Evolutionary conservation across 1,140 invertebrate genomes (phyloP), one percentile per base, ranked within the genome.

Genomic region (Harlomillsia oculata): DNA sequence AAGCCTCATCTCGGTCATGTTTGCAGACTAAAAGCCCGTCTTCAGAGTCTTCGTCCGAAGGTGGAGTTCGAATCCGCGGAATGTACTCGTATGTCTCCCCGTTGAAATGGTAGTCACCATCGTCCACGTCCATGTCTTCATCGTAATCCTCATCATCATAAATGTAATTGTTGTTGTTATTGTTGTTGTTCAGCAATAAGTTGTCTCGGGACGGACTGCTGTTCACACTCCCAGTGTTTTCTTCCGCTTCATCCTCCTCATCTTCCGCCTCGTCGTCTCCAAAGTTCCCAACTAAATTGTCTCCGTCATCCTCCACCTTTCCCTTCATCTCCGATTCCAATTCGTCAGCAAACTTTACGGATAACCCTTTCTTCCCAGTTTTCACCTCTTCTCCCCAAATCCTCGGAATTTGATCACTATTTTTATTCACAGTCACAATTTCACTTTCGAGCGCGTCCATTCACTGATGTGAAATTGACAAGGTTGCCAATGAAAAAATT

Each of bases 61-160:
- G 48, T 3, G 56, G 56, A 23, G 51, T 49, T 29, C 48, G 28
- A 29, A 58, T 58, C 37, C 46, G 44, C 30, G 56, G 56, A 43
- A 58, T 23, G 23, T 50, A 37, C 37, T 58, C 56, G 20, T 52
- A 49, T 1, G 40, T 36, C 21, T 52, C 51, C 2, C 40, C 45
- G 32, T 58, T 40, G 48, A 52, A 58, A 18, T 45, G 48, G 39
- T 57, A 57, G 20, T 50, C 40, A 32, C 40, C 40, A 18, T 53
- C 30, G 29, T 46, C 51, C 23, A 20, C 51, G 3, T 43, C 37
- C 51, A 18, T n/a, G n/a, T n/a, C n/a, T n/a, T n/a, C 51, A 18
- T 48, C 55, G 29, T 8, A 48, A 5, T 58, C 56, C 18, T 43
- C 49, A 1, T 46, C 56, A 21, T 56, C 44, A 8, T 44, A 39